Conservation (phyloP, 2,888 invertebrate species). For the Dryocosmus kuriphilus region DNA sequence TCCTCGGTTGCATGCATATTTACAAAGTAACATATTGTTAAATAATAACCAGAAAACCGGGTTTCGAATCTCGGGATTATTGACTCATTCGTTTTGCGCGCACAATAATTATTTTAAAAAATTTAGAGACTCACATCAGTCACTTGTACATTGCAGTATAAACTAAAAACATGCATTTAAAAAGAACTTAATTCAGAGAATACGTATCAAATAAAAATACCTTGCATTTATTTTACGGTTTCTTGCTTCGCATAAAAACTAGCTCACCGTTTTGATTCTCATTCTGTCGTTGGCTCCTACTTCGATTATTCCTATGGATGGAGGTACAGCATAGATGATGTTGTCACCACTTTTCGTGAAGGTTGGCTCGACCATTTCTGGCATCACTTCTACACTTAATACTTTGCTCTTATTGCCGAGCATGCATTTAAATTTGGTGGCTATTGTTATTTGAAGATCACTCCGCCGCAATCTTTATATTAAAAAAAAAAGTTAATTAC, state of each 20-base stretch:
- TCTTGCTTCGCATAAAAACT: conserved; percentile 46
- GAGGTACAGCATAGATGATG: conserved; percentile 79
- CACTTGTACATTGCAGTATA: conserved; percentile 16
- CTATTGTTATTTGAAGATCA: conserved; percentile 87
- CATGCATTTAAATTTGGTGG: conserved; percentile 87
- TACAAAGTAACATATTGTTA: background rate
- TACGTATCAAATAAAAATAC: conserved; percentile 36
- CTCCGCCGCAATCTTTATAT: conserved; percentile 82
- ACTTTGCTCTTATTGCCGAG: conserved; percentile 88
- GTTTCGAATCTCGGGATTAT: background rate
- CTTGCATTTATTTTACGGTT: background rate
- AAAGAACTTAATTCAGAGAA: conserved; percentile 1
- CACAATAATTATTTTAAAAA: background rate
- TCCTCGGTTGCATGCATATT: conserved; percentile 5
- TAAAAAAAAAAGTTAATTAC: conserved; percentile 56
- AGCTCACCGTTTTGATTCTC: conserved; percentile 78
- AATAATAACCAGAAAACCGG: background rate
- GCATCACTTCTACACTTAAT: conserved; percentile 81
- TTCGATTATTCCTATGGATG: conserved; percentile 78
- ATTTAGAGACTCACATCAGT: background rate
- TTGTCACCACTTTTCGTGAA: conserved; percentile 79
- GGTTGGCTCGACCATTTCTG: conserved; percentile 78
- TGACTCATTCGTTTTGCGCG: background rate
- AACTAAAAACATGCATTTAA: conserved; percentile 6
- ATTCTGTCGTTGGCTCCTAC: conserved; percentile 73